Conservation (phyloP, 2,888 invertebrate species). For the Onchidella celtica region DNA sequence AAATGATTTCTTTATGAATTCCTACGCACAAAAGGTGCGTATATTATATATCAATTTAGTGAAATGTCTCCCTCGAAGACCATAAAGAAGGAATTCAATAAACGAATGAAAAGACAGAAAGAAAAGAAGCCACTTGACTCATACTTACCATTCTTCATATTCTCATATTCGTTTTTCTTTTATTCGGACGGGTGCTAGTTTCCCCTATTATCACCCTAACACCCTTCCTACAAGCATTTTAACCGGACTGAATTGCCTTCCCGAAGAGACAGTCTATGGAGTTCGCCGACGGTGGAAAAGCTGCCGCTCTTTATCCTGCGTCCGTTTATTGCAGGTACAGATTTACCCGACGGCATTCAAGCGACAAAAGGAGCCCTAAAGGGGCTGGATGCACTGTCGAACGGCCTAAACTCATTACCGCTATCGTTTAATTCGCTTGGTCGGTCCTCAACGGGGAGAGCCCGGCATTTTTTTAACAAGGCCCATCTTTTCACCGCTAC, state of each 20-base stretch:
- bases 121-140: neutral
- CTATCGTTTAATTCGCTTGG: slow-evolving; percentile 24
- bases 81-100: neutral
- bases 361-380: neutral
- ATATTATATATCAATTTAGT: neutral
- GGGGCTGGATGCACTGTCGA: slow-evolving; percentile 26
- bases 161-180: neutral
- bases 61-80: neutral
- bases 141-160: slow-evolving; percentile 6
- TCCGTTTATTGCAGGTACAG: slow-evolving; percentile 13
- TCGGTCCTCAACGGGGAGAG: neutral
- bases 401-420: slow-evolving; percentile 23
- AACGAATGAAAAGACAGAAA: neutral
- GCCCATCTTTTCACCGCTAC: no score
- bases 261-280: slow-evolving; percentile 7
- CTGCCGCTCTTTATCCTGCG: neutral
- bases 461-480: slow-evolving; percentile 38
- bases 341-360: neutral
- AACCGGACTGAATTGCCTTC: slow-evolving; percentile 23
- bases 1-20: no score
- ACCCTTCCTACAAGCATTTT: slow-evolving; percentile 26
- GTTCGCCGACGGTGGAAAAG: neutral
- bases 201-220: slow-evolving; percentile 21
- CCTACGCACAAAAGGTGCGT: neutral
- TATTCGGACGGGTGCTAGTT: slow-evolving; percentile 5